Percentiles rank a stretch among this genome's conserved stretches.
Conservation (phyloP, 2,797 vertebrate species). For the Australoheros facetus region DNA sequence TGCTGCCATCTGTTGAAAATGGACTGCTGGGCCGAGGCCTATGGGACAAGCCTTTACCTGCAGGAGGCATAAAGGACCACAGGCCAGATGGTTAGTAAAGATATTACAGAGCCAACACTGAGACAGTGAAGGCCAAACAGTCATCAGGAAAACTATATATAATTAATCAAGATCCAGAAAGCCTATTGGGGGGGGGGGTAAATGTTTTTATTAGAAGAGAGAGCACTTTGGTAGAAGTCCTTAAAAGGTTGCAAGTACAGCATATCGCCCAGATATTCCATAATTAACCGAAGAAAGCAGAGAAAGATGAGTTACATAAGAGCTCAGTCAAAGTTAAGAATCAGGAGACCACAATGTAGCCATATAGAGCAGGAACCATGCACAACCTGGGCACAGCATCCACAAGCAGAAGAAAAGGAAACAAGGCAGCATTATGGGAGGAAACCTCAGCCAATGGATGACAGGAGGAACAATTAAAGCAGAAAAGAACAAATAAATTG, state of each 20-base stretch:
- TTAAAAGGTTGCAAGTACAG: constrained; percentile 23
- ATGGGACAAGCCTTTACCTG: constrained; percentile 94
- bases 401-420: constrained; percentile 57
- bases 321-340: constrained; percentile 26
- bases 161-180: constrained; percentile 46
- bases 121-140: constrained; percentile 18
- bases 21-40: constrained; percentile 93
- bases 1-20: constrained; percentile 95
- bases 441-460: constrained; percentile 36
- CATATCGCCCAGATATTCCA: constrained; percentile 15
- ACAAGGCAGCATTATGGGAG: constrained; percentile 10
- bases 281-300: constrained; percentile 34
- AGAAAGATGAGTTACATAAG: constrained; percentile 28
- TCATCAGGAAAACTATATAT: constrained; percentile 24
- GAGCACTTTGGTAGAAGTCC: constrained; percentile 15
- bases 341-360: constrained; percentile 31
- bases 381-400: constrained; percentile 44
- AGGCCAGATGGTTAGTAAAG: constrained; percentile 52
- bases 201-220: constrained; percentile 31
- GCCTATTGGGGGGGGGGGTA: constrained; percentile 15
- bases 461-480: constrained; percentile 50
- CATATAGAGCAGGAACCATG: constrained; percentile 66
- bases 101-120: constrained; percentile 17
- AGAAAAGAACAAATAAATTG: constrained; percentile 44
- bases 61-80: constrained; percentile 43